phyloP scores from a whole-genome alignment of 2,888 invertebrate genomes.

The Hermaeophaga mercurialis region DNA sequence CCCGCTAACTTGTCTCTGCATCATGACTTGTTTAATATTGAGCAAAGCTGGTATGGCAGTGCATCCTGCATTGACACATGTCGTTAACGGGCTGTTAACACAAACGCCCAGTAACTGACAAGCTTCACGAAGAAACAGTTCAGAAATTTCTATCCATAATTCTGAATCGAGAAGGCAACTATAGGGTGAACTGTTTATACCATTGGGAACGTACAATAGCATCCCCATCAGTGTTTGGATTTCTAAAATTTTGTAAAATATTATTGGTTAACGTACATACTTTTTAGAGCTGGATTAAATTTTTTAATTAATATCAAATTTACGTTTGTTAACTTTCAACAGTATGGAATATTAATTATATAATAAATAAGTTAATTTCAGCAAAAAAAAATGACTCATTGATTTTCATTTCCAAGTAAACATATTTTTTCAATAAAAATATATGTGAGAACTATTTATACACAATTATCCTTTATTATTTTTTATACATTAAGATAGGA shows the following conservation, averaged over 20 bases:
- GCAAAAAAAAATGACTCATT: too few relatives aligned
- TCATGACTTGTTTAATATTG: conserved; percentile 92
- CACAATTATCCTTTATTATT: too few relatives aligned
- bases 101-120: conserved; percentile 89
- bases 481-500: too few relatives aligned
- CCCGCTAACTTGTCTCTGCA: conserved; percentile 84
- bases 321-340: too few relatives aligned
- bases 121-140: conserved; percentile 90
- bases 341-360: too few relatives aligned
- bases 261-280: too few relatives aligned
- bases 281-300: too few relatives aligned
- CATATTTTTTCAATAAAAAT: too few relatives aligned
- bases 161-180: conserved; percentile 65
- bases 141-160: conserved; percentile 85
- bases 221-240: conserved; percentile 88
- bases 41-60: conserved; percentile 92
- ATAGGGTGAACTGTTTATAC: conserved; percentile 81
- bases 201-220: conserved; percentile 76
- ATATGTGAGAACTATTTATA: too few relatives aligned
- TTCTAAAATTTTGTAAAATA: conserved; percentile 60
- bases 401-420: too few relatives aligned
- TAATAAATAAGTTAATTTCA: too few relatives aligned
- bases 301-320: too few relatives aligned
- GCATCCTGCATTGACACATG: conserved; percentile 92
- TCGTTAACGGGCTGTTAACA: conserved; percentile 87